Base-by-base conservation (phyloP, 64 coral and sea anemone genomes). In the Dendronephthya gigantea region DNA sequence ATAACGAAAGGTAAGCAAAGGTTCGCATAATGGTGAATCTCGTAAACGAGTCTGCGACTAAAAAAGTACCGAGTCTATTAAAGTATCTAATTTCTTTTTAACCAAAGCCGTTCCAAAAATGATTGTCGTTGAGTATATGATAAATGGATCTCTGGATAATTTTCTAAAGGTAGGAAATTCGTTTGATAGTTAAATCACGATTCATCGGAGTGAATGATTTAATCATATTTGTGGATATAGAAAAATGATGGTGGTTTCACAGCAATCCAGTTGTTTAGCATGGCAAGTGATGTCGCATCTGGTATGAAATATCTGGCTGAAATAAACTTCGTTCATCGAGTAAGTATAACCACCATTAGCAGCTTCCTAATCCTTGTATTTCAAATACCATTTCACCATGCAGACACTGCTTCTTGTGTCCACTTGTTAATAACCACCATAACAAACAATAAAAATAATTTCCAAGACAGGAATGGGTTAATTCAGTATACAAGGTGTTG, bases 91-190 rank as follows among this genome's bases (percentile, higher is more conserved):
- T 35, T 0, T 79, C 36, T 79, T 79, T 79, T 29, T 79, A 92
- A n/a, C n/a, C n/a, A n/a, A n/a, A n/a, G 90, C 39, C 55, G 36
- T 29, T 40, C 90, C 93, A 1, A 89, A 88, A 84, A 95, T 95
- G 93, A 95, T 95, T 84, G 29, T 95, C 37, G 89, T 85, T 36
- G 93, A 95, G 49, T 95, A 84, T 31, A 92, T 95, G 93, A 83
- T 79, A 7, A 91, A 91, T 66, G 93, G 93, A 68, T 95, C 93
- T 14, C 62, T 95, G 15, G 87, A 95, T 84, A 48, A 82, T 28
- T 95, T 95, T 40, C 39, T 95, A 19, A 91, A 92, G 93, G 93
- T 95, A 70, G 29, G 55, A 62, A 62, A 7, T 62, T 27, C 25
- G 19, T 7, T 62, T 62, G 19, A 62, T 11, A n/a, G n/a, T 45